phyloP scores from a whole-genome alignment of 2,888 invertebrate species.

The Amblyjoppa fuscipennis region DNA sequence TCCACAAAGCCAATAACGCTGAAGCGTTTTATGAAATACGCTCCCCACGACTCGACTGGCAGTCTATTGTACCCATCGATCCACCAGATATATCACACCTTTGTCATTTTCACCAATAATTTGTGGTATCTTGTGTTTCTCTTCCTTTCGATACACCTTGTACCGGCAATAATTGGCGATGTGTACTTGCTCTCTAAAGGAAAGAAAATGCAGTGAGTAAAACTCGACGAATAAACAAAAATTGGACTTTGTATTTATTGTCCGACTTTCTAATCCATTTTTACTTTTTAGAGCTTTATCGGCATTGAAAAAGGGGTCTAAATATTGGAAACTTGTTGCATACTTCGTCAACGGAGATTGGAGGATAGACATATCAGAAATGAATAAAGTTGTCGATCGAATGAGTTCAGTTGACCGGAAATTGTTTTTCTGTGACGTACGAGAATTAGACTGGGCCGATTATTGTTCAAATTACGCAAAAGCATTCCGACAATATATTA shows the following conservation, averaged over 20 bases:
- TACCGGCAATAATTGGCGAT: slow-evolving; percentile 76
- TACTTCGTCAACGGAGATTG: slow-evolving; percentile 63
- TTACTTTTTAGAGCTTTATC: slow-evolving; percentile 41
- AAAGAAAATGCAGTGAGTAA: slow-evolving; percentile 76
- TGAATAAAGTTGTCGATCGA: slow-evolving; percentile 69
- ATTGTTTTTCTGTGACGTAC: slow-evolving; percentile 75
- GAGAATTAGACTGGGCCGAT: slow-evolving; percentile 73
- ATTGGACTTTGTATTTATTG: not conserved
- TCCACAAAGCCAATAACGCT: slow-evolving; percentile 87
- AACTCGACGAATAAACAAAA: not conserved
- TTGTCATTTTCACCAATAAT: slow-evolving; percentile 32
- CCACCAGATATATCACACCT: slow-evolving; percentile 70
- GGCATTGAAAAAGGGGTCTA: slow-evolving; percentile 33
- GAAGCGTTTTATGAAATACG: slow-evolving; percentile 39
- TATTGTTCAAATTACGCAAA: slow-evolving; percentile 66
- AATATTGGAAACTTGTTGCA: not conserved
- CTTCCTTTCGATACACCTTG: slow-evolving; percentile 73
- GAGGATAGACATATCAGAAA: slow-evolving; percentile 70
- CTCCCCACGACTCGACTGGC: slow-evolving; percentile 7
- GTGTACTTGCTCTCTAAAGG: slow-evolving; percentile 66
- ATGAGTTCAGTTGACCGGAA: slow-evolving; percentile 72
- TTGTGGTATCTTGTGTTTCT: slow-evolving; percentile 61
- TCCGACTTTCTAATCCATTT: not conserved
- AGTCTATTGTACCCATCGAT: slow-evolving; percentile 56
- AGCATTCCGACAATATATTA: slow-evolving; percentile 67